Evolutionary conservation across 1,140 invertebrate genomes (phyloP).

Genomic region (Proctacanthus coquilletti): DNA sequence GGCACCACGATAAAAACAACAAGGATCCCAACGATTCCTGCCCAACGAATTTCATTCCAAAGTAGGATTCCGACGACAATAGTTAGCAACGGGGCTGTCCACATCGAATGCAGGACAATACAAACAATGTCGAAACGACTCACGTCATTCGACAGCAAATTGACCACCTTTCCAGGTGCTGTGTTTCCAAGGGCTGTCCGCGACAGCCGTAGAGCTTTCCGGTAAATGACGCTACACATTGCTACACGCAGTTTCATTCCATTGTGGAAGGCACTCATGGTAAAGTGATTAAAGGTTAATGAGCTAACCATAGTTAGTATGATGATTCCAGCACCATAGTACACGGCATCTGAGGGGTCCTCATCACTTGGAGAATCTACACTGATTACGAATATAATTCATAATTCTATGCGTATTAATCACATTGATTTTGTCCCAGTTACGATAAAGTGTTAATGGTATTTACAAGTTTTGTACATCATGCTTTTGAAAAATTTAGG

Average conservation of each 20-base stretch:
- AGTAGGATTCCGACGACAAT: slow-evolving; percentile 18
- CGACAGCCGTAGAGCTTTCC: slow-evolving; percentile 45
- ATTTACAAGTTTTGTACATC: too few species aligned
- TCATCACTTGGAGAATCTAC: too few species aligned
- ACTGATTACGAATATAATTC: too few species aligned
- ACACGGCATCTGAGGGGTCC: too few species aligned
- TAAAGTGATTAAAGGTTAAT: slow-evolving; percentile 41
- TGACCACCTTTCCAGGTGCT: slow-evolving; percentile 69
- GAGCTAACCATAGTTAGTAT: slow-evolving; percentile 34
- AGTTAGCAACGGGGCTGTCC: slow-evolving; percentile 39
- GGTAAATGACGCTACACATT: slow-evolving; percentile 48
- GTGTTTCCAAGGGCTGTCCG: slow-evolving; percentile 53
- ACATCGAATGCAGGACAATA: slow-evolving; percentile 30
- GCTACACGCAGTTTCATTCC: slow-evolving; percentile 44
- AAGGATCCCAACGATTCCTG: slow-evolving; percentile 35
- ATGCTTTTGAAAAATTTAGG: too few species aligned
- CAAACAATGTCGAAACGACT: slow-evolving; percentile 28
- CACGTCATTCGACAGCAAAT: slow-evolving; percentile 49
- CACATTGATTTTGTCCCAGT: too few species aligned
- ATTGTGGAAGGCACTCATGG: slow-evolving; percentile 40
- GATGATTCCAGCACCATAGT: slow-evolving; percentile 42
- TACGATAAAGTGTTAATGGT: too few species aligned
- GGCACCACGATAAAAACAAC: slow-evolving; percentile 43
- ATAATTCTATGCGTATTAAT: too few species aligned
- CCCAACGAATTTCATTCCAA: slow-evolving; percentile 32